phyloP scores from a whole-genome alignment of 2,113 vertebrate species.

The Pygoscelis adeliae region DNA sequence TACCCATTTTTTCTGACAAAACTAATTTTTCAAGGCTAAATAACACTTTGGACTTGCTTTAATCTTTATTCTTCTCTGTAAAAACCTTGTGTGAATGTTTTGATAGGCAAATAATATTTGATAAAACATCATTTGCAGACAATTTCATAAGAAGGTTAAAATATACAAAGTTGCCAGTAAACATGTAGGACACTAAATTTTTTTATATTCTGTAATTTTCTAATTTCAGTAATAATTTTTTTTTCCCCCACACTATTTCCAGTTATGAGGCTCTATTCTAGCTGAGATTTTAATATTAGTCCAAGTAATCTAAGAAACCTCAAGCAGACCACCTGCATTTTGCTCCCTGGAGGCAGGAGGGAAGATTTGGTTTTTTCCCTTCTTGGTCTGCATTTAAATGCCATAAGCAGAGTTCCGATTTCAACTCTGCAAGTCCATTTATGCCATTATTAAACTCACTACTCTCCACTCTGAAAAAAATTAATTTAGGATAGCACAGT shows the following conservation, averaged over 20 bases:
- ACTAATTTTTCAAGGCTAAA: not conserved
- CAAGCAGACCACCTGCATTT: not conserved
- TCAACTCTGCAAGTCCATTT: not conserved
- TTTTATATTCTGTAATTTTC: not conserved
- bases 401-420: not conserved
- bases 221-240: not conserved
- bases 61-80: not conserved
- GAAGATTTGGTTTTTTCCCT: not conserved
- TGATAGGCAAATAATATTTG: not conserved
- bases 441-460: not conserved
- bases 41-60: not conserved
- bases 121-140: not conserved
- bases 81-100: not conserved
- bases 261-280: not conserved
- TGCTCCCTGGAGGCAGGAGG: not conserved
- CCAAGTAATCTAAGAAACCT: not conserved
- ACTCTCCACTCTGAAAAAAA: not conserved
- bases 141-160: not conserved
- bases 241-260: not conserved
- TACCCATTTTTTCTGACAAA: not conserved
- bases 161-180: not conserved
- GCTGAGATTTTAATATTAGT: not conserved
- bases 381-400: not conserved
- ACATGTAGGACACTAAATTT: not conserved
- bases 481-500: not conserved